Base-by-base conservation (phyloP, 1,140 invertebrate genomes). In the Hermetia illucens region DNA sequence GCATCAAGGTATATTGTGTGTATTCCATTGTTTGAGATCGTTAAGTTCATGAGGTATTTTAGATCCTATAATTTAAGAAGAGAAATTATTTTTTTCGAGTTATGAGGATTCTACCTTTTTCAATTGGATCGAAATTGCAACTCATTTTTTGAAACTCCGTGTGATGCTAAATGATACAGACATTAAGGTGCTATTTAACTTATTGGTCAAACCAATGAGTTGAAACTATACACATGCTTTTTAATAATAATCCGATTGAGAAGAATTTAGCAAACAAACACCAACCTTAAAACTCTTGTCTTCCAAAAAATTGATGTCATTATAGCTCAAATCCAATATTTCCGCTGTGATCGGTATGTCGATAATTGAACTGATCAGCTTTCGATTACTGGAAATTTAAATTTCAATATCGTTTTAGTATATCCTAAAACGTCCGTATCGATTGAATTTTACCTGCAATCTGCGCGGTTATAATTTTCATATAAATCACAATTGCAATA, bases 281-380 rank as follows among this genome's bases (percentile, higher is more conserved):
- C 44, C 48, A 42, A 56, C 56, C 48, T 53, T 41, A 20, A 59
- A 58, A 35, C 44, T 48, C 31, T 50, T 44, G 40, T 45, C 50
- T 8, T 60, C 56, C 33, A 60, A 45, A 22, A 22, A 47, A 34
- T 54, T 59, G 43, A 60, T 56, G 43, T 58, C 54, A 50, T 60
- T 60, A 39, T 55, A 47, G 38, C 49, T 55, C 29, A 60, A 46
- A 40, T 60, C 52, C 22, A 60, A 45, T 1, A 58, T 41, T 41
- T 60, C 46, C n/a, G 59, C 57, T 3, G 43, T 44, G 30, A 47
- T 44, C 2, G 57, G 45, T 34, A 60, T 44, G 29, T 52, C 53
- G 30, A 56, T 47, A 45, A 50, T 50, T 31, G 56, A 42, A 42
- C 49, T 56, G 43, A 60, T 55, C 39, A 60, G 42, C 5, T 51